Percentiles rank a stretch among this genome's conserved stretches.
Conservation (phyloP, 2,797 vertebrate species). For the Hybognathus amarus region DNA sequence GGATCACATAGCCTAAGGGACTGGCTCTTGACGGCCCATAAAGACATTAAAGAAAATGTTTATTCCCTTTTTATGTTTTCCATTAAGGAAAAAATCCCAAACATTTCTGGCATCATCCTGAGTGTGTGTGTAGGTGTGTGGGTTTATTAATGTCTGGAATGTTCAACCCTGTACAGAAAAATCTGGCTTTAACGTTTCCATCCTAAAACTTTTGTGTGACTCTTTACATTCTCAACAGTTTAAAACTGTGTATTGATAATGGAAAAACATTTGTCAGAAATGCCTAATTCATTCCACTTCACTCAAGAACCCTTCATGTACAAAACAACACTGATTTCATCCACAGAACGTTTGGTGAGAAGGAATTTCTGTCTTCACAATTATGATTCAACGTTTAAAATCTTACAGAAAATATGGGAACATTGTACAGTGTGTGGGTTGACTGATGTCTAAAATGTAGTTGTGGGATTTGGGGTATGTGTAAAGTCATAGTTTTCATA, state of each 20-base stretch:
- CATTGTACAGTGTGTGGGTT: neutral
- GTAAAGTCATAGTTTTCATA: neutral
- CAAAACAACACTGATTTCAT: neutral
- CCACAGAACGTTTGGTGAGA: neutral
- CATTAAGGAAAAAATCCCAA: neutral
- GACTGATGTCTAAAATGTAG: neutral
- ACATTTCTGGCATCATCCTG: neutral
- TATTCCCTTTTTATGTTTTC: neutral
- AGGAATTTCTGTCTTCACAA: neutral
- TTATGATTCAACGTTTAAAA: neutral
- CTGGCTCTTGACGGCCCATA: too few species aligned
- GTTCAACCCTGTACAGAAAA: too few species aligned
- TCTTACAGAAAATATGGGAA: neutral
- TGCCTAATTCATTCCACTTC: neutral
- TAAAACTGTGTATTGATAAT: neutral
- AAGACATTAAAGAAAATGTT: too few species aligned
- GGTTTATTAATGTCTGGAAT: slow-evolving; percentile 6
- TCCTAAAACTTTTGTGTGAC: neutral
- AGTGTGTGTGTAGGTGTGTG: neutral
- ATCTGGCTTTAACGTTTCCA: neutral
- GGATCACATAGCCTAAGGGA: too few species aligned
- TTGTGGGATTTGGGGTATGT: neutral
- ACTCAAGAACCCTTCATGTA: neutral
- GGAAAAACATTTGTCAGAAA: neutral
- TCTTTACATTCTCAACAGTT: neutral